These are phyloP conservation scores for Drosophila mercatorum DNA, from an alignment of 2,888 invertebrate species.

Conservation along the genomic window DNA sequence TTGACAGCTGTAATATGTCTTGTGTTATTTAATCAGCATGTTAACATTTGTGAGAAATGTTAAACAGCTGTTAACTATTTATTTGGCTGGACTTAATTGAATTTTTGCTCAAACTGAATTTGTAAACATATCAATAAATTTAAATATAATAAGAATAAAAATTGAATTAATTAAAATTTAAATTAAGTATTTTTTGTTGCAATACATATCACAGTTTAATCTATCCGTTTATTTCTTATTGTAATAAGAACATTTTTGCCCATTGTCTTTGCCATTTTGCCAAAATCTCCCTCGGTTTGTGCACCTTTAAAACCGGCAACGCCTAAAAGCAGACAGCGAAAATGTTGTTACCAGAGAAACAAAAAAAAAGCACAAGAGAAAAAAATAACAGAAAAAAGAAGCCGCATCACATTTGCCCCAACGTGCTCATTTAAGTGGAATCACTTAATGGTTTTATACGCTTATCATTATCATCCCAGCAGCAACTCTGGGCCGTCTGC, in stretches of 20 bases:
- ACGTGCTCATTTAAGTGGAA: conserved; percentile 82
- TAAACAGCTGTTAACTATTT: not conserved
- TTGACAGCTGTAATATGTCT: not conserved
- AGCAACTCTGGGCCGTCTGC: not conserved
- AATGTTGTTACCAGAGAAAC: not conserved
- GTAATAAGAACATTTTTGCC: not conserved
- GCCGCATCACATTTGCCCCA: conserved; percentile 55
- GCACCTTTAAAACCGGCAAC: conserved; percentile 12
- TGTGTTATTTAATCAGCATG: not conserved
- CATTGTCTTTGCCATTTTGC: conserved; percentile 17
- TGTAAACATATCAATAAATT: too few species aligned
- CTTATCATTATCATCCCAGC: conserved; percentile 77
- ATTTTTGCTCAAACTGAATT: too few species aligned
- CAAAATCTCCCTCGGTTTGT: not conserved
- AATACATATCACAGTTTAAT: not conserved
- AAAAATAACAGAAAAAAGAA: conserved; percentile 12
- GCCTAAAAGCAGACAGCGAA: conserved; percentile 22
- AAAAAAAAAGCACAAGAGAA: conserved; percentile 4
- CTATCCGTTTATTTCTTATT: not conserved
- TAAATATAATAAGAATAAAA: too few species aligned
- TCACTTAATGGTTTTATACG: conserved; percentile 83
- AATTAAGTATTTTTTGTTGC: not conserved
- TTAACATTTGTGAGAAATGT: not conserved
- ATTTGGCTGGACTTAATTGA: not conserved
- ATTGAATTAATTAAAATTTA: too few species aligned